Evolutionary conservation across 2,888 invertebrate genomes (phyloP).

Genomic region (Drosophila conformis): DNA sequence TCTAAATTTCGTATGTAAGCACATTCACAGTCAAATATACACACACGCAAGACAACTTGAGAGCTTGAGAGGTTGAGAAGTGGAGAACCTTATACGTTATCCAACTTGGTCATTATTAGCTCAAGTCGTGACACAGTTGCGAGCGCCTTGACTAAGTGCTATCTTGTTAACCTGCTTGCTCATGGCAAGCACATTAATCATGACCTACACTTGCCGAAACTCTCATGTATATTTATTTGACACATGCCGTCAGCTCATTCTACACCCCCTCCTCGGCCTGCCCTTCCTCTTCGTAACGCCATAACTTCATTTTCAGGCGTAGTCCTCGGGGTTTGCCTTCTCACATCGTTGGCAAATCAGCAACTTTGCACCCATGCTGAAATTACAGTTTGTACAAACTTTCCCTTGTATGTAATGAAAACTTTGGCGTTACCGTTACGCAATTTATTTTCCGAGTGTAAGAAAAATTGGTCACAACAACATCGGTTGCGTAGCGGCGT

Average conservation of each 20-base stretch:
- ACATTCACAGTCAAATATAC: constrained; percentile 1
- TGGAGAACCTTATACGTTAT: constrained; percentile 28
- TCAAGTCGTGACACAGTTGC: constrained; percentile 44
- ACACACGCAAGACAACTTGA: neutral
- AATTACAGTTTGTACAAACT: constrained; percentile 46
- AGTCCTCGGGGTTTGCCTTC: constrained; percentile 9
- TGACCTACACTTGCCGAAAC: constrained; percentile 43
- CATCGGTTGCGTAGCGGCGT: constrained; percentile 30
- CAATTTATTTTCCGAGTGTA: constrained; percentile 54
- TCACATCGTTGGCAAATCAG: constrained; percentile 60
- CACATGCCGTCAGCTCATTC: constrained; percentile 20
- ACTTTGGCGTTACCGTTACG: constrained; percentile 67
- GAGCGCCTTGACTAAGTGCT: constrained; percentile 44
- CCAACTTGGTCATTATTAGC: constrained; percentile 48
- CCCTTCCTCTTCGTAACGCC: neutral
- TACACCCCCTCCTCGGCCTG: neutral
- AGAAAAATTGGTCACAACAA: constrained; percentile 65
- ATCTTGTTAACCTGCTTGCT: constrained; percentile 50
- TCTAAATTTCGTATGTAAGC: constrained; percentile 12
- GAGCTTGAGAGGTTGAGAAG: neutral
- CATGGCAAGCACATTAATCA: constrained; percentile 53
- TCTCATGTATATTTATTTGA: constrained; percentile 28
- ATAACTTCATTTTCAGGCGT: neutral
- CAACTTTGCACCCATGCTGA: constrained; percentile 48
- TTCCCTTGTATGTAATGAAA: constrained; percentile 40